Conservation (phyloP, 2,888 invertebrate genomes). For the Platycnemis pennipes region DNA sequence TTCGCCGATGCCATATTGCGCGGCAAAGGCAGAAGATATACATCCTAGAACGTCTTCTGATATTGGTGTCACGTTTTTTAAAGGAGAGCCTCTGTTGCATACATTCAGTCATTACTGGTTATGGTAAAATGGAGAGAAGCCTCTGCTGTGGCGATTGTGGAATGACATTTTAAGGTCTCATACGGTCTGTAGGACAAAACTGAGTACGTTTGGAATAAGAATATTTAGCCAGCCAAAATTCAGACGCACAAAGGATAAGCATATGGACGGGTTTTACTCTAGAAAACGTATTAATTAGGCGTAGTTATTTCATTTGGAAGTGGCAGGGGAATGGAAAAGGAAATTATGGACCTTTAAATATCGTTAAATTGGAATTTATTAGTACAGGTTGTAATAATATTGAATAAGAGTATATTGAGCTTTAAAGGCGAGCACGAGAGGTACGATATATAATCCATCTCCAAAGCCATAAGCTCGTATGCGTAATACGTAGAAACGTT, state of each 20-base stretch:
- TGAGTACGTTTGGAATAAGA: background rate
- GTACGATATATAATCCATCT: too few relatives aligned
- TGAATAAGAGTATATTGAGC: too few relatives aligned
- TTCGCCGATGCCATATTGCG: background rate
- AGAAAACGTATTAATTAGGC: background rate
- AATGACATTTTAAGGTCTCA: background rate
- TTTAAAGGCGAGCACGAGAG: too few relatives aligned
- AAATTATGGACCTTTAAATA: too few relatives aligned
- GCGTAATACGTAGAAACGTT: too few relatives aligned
- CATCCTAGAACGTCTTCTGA: background rate
- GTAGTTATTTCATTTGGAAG: background rate
- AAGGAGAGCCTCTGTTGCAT: background rate
- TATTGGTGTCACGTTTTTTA: slow-evolving; percentile 26
- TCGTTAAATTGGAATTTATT: too few relatives aligned
- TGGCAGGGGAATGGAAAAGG: background rate
- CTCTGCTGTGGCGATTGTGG: background rate
- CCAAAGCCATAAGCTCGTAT: too few relatives aligned
- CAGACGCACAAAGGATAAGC: background rate
- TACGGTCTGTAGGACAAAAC: background rate
- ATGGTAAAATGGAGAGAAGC: background rate
- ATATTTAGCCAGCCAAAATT: background rate
- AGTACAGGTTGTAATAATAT: too few relatives aligned
- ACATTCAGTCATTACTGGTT: background rate
- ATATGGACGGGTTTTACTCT: background rate
- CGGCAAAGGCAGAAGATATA: background rate